Percentiles rank a stretch among this genome's conserved stretches.
Evolutionary conservation across 2,797 vertebrate genomes (phyloP).

Genomic region (Pristis pectinata): DNA sequence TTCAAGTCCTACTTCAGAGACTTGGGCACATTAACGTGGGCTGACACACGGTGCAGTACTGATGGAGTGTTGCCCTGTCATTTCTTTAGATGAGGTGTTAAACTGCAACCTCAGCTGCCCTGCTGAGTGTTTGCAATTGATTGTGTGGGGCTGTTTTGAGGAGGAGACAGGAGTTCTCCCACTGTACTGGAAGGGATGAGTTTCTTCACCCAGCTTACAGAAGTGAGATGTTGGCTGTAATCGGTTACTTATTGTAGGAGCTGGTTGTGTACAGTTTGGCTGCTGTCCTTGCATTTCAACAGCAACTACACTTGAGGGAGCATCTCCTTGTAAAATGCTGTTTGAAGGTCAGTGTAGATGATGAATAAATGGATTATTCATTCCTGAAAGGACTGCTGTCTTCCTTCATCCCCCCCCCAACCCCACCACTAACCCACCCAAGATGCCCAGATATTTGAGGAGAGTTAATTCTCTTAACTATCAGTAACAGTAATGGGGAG

Average conservation of each 20-base stretch:
- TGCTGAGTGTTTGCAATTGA: too few species aligned
- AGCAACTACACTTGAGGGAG: not conserved
- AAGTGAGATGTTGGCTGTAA: too few species aligned
- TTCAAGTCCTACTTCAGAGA: not conserved
- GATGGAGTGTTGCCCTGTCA: not conserved
- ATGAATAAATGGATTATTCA: too few species aligned
- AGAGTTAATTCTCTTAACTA: not conserved
- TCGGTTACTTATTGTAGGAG: not conserved
- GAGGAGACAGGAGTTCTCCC: not conserved
- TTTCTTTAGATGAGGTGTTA: not conserved
- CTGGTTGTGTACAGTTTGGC: not conserved
- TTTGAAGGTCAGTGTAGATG: too few species aligned
- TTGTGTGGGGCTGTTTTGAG: too few species aligned
- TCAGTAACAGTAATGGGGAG: not conserved
- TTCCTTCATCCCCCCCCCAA: too few species aligned
- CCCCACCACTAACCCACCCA: too few species aligned
- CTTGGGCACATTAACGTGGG: not conserved
- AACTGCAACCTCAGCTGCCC: not conserved
- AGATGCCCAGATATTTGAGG: not conserved
- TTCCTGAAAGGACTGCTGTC: too few species aligned
- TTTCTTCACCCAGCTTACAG: too few species aligned
- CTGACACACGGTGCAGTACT: not conserved
- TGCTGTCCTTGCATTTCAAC: not conserved
- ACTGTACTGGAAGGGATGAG: not conserved
- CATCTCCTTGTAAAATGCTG: not conserved